Evolutionary conservation across 2,888 invertebrate genomes (phyloP).

Genomic region (Liodrosophila aerea): DNA sequence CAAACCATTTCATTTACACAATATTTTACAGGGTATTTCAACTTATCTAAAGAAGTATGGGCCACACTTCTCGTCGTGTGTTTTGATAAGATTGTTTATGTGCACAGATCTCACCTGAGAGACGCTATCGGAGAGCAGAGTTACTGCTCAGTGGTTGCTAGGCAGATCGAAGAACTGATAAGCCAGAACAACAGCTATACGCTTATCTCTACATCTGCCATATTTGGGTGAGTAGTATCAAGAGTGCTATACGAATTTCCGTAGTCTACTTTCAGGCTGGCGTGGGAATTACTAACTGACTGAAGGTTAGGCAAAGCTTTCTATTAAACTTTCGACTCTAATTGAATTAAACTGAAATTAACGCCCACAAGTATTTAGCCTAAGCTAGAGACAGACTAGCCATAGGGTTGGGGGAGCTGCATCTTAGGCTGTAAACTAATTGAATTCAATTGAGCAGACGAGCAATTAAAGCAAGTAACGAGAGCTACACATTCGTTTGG

Average conservation of each 20-base stretch:
- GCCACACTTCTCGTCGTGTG: constrained; percentile 43
- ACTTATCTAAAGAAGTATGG: constrained; percentile 11
- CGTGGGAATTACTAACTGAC: constrained; percentile 24
- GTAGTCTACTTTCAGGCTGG: constrained; percentile 48
- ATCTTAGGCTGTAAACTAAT: constrained; percentile 46
- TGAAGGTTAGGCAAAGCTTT: constrained; percentile 4
- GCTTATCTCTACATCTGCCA: not conserved
- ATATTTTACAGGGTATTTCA: constrained; percentile 2
- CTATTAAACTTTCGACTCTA: constrained; percentile 37
- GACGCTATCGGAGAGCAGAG: no score
- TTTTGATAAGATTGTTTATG: constrained; percentile 5
- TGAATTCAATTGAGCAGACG: constrained; percentile 68
- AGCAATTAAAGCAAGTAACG: constrained; percentile 59
- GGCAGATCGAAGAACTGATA: constrained; percentile 8
- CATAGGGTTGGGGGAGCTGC: not conserved
- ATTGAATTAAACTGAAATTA: constrained; percentile 68
- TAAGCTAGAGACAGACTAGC: constrained; percentile 10
- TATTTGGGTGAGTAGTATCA: not conserved
- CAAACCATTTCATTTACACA: no score
- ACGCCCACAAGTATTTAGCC: constrained; percentile 59
- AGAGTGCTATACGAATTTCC: not conserved
- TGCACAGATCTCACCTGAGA: not conserved
- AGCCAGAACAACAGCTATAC: no score
- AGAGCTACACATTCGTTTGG: constrained; percentile 18
- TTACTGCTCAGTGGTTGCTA: constrained; percentile 5